Evolutionary conservation across 2,888 invertebrate genomes (phyloP), one percentile per base, ranked within the genome.

Genomic region (Leuctra nigra): DNA sequence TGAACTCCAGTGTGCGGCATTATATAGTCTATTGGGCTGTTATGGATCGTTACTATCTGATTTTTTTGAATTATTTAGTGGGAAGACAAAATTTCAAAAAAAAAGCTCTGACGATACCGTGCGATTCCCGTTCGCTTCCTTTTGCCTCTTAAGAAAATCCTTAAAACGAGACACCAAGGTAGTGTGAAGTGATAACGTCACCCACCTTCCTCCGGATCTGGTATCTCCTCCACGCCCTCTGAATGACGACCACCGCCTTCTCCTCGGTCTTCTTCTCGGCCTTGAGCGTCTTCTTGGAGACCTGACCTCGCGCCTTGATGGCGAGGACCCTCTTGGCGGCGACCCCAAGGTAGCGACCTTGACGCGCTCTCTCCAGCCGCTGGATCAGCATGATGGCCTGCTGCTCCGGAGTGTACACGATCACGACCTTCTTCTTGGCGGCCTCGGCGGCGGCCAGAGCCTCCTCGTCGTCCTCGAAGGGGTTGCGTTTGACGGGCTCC

Each of bases 311-410:
- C 9, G 53, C 54, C 54, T 48, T 48, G 39, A 29, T 24, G 16
- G 18, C 33, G 38, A 38, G 9, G 50, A 35, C 20, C 13, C 50
- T n/a, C 16, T 33, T 16, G n/a, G 33, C 33, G 2, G 33, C 50
- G 4, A 11, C 20, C 11, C 20, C 18, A n/a, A 23, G 44, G 7
- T 52, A 35, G 4, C 58, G 50, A 2, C 25, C 59, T 18, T 60
- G 58, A 0, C 60, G 24, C n/a, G 58, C 58, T 2, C 60, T 38
- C 54, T 60, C 60, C 23, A 46, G 55, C 7, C 53, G 18, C 54
- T 60, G 60, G 11, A 58, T 54, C 38, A 50, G 11, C 48, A 50
- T 16, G 4, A 44, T 23, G 22, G 20, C 18, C 44, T 44, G 22
- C 23, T 44, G 20, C 20, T 16, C 44, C 7, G 44, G 22, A 23